These are phyloP conservation scores for Ischnus inquisitorius DNA, from an alignment of 2,888 invertebrate species.

Conservation along the genomic window DNA sequence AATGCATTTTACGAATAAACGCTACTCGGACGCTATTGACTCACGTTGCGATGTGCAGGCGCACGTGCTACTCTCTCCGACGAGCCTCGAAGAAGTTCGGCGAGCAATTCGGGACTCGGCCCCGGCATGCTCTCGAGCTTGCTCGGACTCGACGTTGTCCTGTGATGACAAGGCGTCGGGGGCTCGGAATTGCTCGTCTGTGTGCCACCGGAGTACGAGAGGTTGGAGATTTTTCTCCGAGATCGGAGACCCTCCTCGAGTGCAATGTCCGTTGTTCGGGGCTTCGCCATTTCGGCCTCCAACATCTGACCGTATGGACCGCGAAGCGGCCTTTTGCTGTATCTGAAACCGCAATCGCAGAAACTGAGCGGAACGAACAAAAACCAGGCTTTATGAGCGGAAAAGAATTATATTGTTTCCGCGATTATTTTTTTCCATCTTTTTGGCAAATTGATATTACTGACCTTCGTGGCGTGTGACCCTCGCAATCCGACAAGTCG, in stretches of 20 bases:
- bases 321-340: constrained; percentile 91
- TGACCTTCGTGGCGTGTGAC: constrained; percentile 87
- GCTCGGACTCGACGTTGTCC: constrained; percentile 93
- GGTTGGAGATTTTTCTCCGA: constrained; percentile 88
- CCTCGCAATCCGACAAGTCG: constrained; percentile 89
- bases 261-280: constrained; percentile 85
- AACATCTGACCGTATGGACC: constrained; percentile 93
- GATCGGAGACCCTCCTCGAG: constrained; percentile 84
- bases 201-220: constrained; percentile 82
- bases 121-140: constrained; percentile 89
- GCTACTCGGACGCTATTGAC: constrained; percentile 65
- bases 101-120: constrained; percentile 90
- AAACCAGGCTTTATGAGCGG: neutral
- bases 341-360: constrained; percentile 84
- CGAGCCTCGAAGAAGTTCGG: constrained; percentile 92
- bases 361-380: too few species aligned
- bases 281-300: constrained; percentile 93
- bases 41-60: constrained; percentile 81
- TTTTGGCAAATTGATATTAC: neutral
- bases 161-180: constrained; percentile 89
- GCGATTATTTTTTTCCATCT: too few species aligned
- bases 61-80: constrained; percentile 90
- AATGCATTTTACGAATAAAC: neutral
- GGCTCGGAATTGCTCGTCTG: constrained; percentile 81
- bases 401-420: neutral